Percentiles rank a stretch among this genome's conserved stretches.
These are phyloP conservation scores for Cylloceria caligata DNA, from an alignment of 2,888 invertebrate genomes.

Conservation along the genomic window DNA sequence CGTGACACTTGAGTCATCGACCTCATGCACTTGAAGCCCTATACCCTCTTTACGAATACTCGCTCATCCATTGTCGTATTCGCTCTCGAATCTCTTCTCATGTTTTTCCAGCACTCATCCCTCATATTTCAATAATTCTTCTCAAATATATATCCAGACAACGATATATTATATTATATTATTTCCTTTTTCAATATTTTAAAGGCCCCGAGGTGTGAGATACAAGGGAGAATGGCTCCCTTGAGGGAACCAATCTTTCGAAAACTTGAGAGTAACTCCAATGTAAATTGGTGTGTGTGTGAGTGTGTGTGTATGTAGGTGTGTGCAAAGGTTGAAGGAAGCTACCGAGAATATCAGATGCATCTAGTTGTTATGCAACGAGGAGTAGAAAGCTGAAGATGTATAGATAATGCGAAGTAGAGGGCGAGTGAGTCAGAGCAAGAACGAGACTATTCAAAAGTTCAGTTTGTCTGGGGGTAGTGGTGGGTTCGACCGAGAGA, in stretches of 20 bases:
- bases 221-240: not conserved
- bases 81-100: not conserved
- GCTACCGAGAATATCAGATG: conserved; percentile 44
- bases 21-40: conserved; percentile 33
- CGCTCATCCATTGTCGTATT: not conserved
- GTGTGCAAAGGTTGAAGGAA: conserved; percentile 30
- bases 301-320: conserved; percentile 5
- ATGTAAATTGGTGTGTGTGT: not conserved
- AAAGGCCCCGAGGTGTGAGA: not conserved
- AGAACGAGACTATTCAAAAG: conserved; percentile 48
- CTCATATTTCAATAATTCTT: conserved; percentile 42
- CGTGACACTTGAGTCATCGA: conserved; percentile 27
- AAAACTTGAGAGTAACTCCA: conserved; percentile 15
- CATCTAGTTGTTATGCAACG: conserved; percentile 64
- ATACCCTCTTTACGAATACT: conserved; percentile 10
- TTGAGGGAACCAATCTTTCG: conserved; percentile 5
- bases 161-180: too few species aligned
- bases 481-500: conserved; percentile 36
- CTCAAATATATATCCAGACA: conserved; percentile 15
- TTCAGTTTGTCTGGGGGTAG: conserved; percentile 61
- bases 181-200: not conserved
- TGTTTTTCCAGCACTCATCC: not conserved
- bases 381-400: conserved; percentile 48
- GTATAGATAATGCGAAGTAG: conserved; percentile 29
- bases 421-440: conserved; percentile 42